Base-by-base conservation (phyloP, 2,797 vertebrate species). In the Saguinus oedipus region DNA sequence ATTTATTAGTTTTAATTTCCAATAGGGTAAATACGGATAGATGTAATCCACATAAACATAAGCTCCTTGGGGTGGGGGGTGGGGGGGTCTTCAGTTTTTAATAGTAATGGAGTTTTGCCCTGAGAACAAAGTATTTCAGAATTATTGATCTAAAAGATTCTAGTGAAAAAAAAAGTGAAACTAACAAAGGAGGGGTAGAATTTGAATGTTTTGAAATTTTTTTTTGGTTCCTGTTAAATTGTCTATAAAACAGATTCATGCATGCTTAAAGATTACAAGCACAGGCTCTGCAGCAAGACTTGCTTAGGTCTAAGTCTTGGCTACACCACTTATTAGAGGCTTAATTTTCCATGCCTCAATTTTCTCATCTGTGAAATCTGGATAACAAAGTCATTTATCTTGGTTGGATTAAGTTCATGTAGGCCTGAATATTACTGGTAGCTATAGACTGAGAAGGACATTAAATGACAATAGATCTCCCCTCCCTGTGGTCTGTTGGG, bases 101-200 rank as follows among this genome's bases (percentile, higher is more conserved):
- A 78, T 9, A 76, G 61, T 75, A 84, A 72, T 39, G 20, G 86
- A 55, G 22, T 46, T 84, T 78, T 83, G 33, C 46, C 22, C 48
- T 86, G 20, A 75, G 44, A 94, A 20, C 24, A 81, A 93, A 96
- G 75, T 85, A 36, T 64, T 83, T 90, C 64, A 95, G n/a, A 95
- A 81, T 24, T 78, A 90, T 7, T 64, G 42, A 44, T 78, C 7
- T 46, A 68, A 88, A 96, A 94, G 46, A 76, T 57, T 91, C 64
- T 78, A 46, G 7, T 72, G 44, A 91, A 81, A 92, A 81, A n/a
- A 90, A 76, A 94, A 79, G 46, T 75, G 7, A 57, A 96, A 83
- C 75, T 75, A 10, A 57, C 87, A 95, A 26, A 53, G 2, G 1
- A 81, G 44, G 76, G 24, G 30, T 55, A 88, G 27, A 91, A 88